These are phyloP conservation scores for Kradibia gibbosae DNA, from an alignment of 1,140 invertebrate species.

Conservation along the genomic window DNA sequence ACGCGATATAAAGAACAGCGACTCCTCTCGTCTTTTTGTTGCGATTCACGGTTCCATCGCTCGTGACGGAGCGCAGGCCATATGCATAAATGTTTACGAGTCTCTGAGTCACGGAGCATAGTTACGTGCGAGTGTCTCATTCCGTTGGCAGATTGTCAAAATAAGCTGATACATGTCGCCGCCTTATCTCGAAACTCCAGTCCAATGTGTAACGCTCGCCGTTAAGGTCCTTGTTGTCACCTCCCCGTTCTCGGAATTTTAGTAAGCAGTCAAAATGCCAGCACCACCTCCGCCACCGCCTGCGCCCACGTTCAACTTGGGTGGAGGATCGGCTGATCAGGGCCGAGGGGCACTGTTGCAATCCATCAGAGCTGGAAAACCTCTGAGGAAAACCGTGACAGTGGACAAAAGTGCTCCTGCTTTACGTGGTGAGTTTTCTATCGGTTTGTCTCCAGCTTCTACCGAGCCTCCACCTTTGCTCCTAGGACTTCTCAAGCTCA, in stretches of 20 bases:
- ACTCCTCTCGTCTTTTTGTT: constrained; percentile 25
- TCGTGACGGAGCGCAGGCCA: background rate
- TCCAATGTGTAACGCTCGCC: background rate
- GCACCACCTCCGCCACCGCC: constrained; percentile 78
- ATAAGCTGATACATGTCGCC: background rate
- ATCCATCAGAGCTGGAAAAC: constrained; percentile 86
- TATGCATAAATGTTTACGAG: constrained; percentile 40
- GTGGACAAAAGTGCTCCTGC: constrained; percentile 90
- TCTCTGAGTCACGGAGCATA: constrained; percentile 22
- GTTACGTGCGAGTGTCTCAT: constrained; percentile 5
- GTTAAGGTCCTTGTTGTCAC: background rate
- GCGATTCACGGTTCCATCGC: constrained; percentile 18
- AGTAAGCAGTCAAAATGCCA: constrained; percentile 67
- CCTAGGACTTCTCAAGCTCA: background rate
- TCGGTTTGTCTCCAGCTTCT: background rate
- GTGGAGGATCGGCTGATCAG: constrained; percentile 73
- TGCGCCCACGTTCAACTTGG: constrained; percentile 69
- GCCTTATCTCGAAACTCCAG: constrained; percentile 28
- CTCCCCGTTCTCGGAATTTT: background rate
- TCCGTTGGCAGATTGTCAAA: constrained; percentile 28
- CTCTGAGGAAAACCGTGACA: constrained; percentile 89
- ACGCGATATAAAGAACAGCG: constrained; percentile 25
- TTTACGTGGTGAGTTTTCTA: constrained; percentile 74
- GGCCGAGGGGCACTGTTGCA: constrained; percentile 80
- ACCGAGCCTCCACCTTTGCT: background rate